These are phyloP conservation scores for Bufo gargarizans DNA, from an alignment of 2,113 vertebrate species.

Conservation along the genomic window DNA sequence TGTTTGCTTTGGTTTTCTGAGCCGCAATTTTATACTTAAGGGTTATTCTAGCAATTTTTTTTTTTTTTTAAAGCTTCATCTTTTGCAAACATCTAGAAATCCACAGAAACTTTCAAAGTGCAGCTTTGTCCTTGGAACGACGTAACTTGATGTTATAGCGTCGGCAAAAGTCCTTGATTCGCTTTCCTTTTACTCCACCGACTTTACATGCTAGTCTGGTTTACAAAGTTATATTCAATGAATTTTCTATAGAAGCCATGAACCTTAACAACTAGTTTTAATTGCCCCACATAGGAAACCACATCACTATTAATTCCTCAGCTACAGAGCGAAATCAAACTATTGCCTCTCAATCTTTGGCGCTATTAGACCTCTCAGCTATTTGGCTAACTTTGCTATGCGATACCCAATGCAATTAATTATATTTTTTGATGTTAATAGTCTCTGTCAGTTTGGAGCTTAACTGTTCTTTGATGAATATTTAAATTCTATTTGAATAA, in stretches of 20 bases:
- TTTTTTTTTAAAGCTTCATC: background rate
- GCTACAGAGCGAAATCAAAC: constrained; percentile 74
- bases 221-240: constrained; percentile 76
- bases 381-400: constrained; percentile 81
- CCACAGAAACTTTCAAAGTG: background rate
- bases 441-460: constrained; percentile 82
- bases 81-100: background rate
- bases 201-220: constrained; percentile 70
- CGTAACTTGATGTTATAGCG: background rate
- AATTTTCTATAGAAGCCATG: constrained; percentile 75
- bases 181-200: constrained; percentile 60
- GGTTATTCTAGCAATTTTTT: constrained; percentile 13
- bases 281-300: constrained; percentile 76
- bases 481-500: constrained; percentile 89
- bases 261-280: constrained; percentile 76
- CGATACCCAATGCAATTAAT: constrained; percentile 83
- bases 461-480: constrained; percentile 86
- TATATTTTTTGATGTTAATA: constrained; percentile 85
- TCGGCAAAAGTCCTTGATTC: constrained; percentile 27
- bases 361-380: constrained; percentile 79
- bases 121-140: background rate
- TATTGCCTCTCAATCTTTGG: constrained; percentile 74
- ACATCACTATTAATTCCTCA: constrained; percentile 80
- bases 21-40: constrained; percentile 43
- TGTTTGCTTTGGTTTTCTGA: constrained; percentile 44